Evolutionary conservation across 2,797 vertebrate genomes (phyloP), one percentile per base, ranked within the genome.

Genomic region (Semaprochilodus insignis): DNA sequence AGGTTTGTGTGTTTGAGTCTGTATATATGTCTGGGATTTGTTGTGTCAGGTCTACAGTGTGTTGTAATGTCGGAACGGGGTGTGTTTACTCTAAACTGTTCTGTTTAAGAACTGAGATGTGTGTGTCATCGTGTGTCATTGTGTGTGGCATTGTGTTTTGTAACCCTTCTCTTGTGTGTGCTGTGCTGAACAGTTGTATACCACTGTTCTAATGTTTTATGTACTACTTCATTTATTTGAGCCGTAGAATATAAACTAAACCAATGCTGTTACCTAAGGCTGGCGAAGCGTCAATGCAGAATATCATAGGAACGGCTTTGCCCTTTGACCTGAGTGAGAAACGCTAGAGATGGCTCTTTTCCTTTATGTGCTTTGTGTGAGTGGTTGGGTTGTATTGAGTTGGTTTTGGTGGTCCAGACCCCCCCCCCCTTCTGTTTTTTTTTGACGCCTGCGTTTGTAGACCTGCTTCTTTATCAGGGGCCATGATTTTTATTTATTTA

Each of bases 321-420:
- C 81, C 78, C 21, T 86, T 85, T 94, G 93, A 90, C 93, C 91
- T 59, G 88, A 95, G 90, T 92, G 93, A 88, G 82, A 94, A 93
- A 94, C 93, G 95, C 92, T 92, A 93, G 92, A 88, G 85, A 95
- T 92, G 89, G 90, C 93, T 40, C 31, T 66, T 71, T 17, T 17
- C 40, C 78, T 81, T 23, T 36, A 19, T 63, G 84, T 84, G 87
- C 40, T 84, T 95, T 94, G 91, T 90, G 92, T 93, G 95, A 94
- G 94, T 96, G 94, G 94, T 82, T 96, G 95, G 96, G 95, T 93
- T 93, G 95, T 96, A 94, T 92, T 81, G 74, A 92, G 93, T 93
- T 96, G 95, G 94, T 95, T 95, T 93, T 94, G 92, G 95, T 95
- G 92, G 93, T 91, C 25, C 67, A 8, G 21, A 60, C 25, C 31